Evolutionary conservation across 2,888 invertebrate genomes (phyloP).

Genomic region (Corbicula japonica): DNA sequence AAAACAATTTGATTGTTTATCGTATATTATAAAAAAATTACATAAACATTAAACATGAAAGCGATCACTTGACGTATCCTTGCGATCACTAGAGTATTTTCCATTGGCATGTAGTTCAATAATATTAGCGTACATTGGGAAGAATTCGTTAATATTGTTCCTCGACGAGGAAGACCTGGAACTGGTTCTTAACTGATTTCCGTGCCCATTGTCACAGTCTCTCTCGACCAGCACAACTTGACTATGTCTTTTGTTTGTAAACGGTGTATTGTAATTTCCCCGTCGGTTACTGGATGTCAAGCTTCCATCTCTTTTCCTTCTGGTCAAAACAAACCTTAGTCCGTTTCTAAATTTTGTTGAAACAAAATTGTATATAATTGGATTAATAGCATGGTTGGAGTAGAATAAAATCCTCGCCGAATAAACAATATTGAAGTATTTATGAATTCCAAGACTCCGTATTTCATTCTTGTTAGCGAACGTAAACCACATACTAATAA

Average conservation of each 20-base stretch:
- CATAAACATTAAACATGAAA: no score
- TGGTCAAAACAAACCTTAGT: slow-evolving; percentile 34
- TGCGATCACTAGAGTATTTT: no score
- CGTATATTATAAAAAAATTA: no score
- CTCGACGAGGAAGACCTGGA: slow-evolving; percentile 27
- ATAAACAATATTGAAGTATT: slow-evolving; percentile 48
- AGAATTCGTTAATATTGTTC: slow-evolving; percentile 56
- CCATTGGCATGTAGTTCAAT: slow-evolving; percentile 49
- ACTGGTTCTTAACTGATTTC: neutral
- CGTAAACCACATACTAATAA: slow-evolving; percentile 58
- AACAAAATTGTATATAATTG: slow-evolving; percentile 64
- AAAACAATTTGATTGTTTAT: no score
- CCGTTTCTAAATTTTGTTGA: slow-evolving; percentile 82
- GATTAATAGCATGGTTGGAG: slow-evolving; percentile 63
- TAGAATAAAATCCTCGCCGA: slow-evolving; percentile 79
- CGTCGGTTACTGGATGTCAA: slow-evolving; percentile 36
- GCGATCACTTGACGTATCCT: no score
- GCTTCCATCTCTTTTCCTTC: slow-evolving; percentile 20
- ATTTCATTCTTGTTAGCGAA: slow-evolving; percentile 36
- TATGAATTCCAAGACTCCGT: slow-evolving; percentile 48
- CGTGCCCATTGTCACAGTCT: slow-evolving; percentile 13
- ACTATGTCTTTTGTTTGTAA: slow-evolving; percentile 29
- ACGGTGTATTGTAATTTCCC: slow-evolving; percentile 32
- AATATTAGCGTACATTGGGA: slow-evolving; percentile 58
- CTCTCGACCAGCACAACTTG: neutral